Percentiles rank a stretch among this genome's conserved stretches.
Evolutionary conservation across 2,113 vertebrate species (phyloP).

Genomic region (Oreochromis aureus): DNA sequence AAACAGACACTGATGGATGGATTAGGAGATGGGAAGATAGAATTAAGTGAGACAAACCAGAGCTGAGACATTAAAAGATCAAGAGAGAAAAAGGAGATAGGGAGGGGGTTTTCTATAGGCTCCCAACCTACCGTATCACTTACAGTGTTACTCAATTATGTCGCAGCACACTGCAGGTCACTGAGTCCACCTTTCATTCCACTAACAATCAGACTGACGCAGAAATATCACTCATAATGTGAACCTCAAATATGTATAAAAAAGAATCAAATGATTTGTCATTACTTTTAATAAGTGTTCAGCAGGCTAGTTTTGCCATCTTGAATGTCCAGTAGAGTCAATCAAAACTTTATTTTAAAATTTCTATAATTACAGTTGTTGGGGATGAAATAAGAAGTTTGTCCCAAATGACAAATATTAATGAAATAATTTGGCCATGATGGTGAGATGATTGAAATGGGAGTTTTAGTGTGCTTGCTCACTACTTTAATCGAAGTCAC

Average conservation of each 20-base stretch:
- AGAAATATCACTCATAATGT: background rate
- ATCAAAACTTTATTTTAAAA: background rate
- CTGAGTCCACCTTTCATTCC: background rate
- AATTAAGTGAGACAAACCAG: conserved; percentile 60
- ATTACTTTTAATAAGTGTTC: background rate
- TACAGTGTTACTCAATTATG: conserved; percentile 31
- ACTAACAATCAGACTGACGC: background rate
- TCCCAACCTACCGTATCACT: conserved; percentile 17
- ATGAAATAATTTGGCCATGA: too few relatives aligned
- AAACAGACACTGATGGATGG: conserved; percentile 44
- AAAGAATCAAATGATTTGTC: background rate
- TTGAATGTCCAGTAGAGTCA: background rate
- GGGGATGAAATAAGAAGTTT: background rate
- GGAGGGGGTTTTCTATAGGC: background rate
- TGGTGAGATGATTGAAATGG: background rate
- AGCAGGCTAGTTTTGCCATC: background rate
- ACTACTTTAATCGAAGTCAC: background rate
- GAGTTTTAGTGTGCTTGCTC: background rate
- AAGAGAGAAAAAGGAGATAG: background rate
- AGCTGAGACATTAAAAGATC: conserved; percentile 43
- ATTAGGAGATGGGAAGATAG: conserved; percentile 42
- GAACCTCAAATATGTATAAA: background rate
- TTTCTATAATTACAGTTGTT: background rate
- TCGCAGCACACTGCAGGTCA: background rate
- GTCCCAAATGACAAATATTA: background rate